Base-by-base conservation (phyloP, 2,113 vertebrate species). In the Chroicocephalus ridibundus region DNA sequence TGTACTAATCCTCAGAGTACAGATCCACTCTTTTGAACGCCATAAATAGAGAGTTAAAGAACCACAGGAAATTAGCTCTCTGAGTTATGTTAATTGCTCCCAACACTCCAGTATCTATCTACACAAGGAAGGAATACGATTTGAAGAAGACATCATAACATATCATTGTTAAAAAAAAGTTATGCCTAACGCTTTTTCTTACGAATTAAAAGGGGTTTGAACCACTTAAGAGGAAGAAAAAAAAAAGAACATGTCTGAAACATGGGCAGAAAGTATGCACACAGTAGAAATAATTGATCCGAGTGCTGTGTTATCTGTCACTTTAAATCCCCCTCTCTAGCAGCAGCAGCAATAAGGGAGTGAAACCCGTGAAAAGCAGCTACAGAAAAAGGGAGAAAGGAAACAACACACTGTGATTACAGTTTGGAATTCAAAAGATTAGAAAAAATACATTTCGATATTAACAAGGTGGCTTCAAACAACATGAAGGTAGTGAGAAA, bases 61-160 rank as follows among this genome's bases (percentile, higher is more conserved):
- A 95, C 76, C 79, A 68, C 71, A 94, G 94, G 90, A 97, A 96
- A 97, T 96, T 95, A 96, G 92, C 86, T 96, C 82, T 94, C 93
- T 94, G 90, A 96, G 90, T 97, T 97, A 96, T 94, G 96, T 93
- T 97, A 97, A 97, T 97, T 95, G 82, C 96, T 97, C 86, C 76
- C 86, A 91, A 85, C 88, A 86, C 88, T 93, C 70, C 68, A 79
- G 52, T 95, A 87, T 95, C 90, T 97, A 65, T 94, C 94, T 96
- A 78, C 86, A 95, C 49, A 93, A 82, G 69, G 64, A 94, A 88
- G 40, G 49, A 93, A 79, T 9, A 86, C 34, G 90, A 91, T 94
- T 94, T 95, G 76, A 95, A 94, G 74, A 87, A 62, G 76, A 93
- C 91, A 88, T 95, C 71, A 79, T 94, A 96, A 95, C 60, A 80